Evolutionary conservation across 2,113 vertebrate genomes (phyloP), one percentile per base, ranked within the genome.

Genomic region (Pogona vitticeps): DNA sequence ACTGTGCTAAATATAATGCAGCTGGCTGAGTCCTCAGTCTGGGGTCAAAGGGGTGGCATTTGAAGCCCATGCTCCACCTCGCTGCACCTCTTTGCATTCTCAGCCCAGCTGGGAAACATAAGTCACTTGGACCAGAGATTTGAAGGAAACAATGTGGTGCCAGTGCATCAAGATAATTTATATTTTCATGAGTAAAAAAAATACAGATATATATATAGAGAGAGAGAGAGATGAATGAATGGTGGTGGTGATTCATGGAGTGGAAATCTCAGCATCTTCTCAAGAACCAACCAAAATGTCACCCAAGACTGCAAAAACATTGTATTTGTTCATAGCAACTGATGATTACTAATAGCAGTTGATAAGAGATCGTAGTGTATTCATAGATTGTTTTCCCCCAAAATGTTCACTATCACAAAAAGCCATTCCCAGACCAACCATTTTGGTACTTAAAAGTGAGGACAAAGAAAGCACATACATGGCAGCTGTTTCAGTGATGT

Each of bases 1-100:
- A 33, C 86, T 52, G 38, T 78, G 76, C 86, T 88, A 88, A 88
- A 88, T 83, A 88, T 84, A 88, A 83, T 78, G 8, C 67, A 67
- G 79, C 79, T 76, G 68, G 23, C 71, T 1, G 59, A 87, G 79
- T 87, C 79, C 85, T 87, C 61, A 87, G 58, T 58, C 15, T 67
- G 59, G 79, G 85, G 85, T 87, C 85, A 87, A 14, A 65, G 70
- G 61, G 70, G 36, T 81, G 70, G 46, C 31, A 40, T 38, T 75
- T 71, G 36, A 67, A 28, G 58, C 42, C 68, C 23, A 65, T 28
- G 33, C 12, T 15, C 70, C n/a, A 28, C 23, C 70, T 40, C 79
- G 38, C 71, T 1, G 31, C 18, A 63, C 58, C 23, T 73, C 46
- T 72, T 33, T 63, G 20, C 56, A 46, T 86, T n/a, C 40, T 21